These are phyloP conservation scores for Anticlea derivata DNA, from an alignment of 2,888 invertebrate genomes.

Conservation along the genomic window DNA sequence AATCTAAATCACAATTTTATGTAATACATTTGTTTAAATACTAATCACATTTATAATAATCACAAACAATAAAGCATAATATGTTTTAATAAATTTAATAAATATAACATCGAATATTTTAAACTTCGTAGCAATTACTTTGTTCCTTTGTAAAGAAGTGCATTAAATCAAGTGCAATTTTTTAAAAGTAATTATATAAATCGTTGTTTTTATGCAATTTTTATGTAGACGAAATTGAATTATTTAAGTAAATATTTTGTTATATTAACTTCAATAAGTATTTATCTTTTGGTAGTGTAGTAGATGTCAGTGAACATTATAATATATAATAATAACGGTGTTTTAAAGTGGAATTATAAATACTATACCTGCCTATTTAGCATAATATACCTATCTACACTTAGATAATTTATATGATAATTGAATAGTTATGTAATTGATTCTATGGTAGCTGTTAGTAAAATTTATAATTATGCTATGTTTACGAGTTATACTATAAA, in stretches of 20 bases:
- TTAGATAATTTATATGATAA: constrained; percentile 17
- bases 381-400: constrained; percentile 22
- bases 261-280: neutral
- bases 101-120: constrained; percentile 19
- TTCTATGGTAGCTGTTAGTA: constrained; percentile 54
- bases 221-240: constrained; percentile 13
- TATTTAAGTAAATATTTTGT: neutral
- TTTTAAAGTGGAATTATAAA: constrained; percentile 4
- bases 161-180: constrained; percentile 24
- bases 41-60: constrained; percentile 6
- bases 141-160: constrained; percentile 27
- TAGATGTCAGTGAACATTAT: neutral
- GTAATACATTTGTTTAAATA: neutral
- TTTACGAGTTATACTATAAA: constrained; percentile 10
- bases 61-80: constrained; percentile 24
- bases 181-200: constrained; percentile 8
- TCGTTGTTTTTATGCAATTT: constrained; percentile 14
- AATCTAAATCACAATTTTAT: constrained; percentile 13
- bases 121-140: constrained; percentile 10
- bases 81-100: neutral
- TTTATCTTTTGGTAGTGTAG: neutral
- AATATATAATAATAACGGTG: neutral
- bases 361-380: constrained; percentile 22
- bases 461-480: constrained; percentile 50
- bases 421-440: constrained; percentile 22